Percentiles rank a stretch among this genome's conserved stretches.
phyloP scores from a whole-genome alignment of 2,797 vertebrate species.

The Smutsia temminckii region DNA sequence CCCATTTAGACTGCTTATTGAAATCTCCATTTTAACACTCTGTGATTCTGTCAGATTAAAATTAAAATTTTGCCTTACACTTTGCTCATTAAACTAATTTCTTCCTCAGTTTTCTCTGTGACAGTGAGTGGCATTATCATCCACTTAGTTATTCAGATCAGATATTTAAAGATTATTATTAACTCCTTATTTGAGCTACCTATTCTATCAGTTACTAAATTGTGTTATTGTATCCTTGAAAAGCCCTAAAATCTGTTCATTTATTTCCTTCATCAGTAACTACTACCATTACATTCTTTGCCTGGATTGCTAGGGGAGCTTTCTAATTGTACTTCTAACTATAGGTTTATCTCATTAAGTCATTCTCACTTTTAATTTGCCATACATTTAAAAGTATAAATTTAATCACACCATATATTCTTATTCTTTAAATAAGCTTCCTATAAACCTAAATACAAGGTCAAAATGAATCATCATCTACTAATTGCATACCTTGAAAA shows the following conservation, averaged over 20 bases:
- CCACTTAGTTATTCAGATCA: not conserved
- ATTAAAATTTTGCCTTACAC: not conserved
- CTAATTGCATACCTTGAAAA: not conserved
- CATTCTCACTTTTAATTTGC: not conserved
- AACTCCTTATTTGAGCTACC: not conserved
- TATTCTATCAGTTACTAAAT: not conserved
- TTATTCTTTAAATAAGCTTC: not conserved
- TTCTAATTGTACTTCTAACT: not conserved
- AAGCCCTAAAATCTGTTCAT: not conserved
- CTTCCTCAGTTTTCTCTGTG: not conserved
- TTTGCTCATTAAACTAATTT: not conserved
- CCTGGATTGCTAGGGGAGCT: not conserved
- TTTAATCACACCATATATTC: not conserved
- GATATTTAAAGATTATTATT: not conserved
- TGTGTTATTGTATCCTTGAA: not conserved
- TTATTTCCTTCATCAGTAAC: not conserved
- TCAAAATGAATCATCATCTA: not conserved
- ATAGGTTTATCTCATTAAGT: not conserved
- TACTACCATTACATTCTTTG: not conserved
- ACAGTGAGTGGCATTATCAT: not conserved
- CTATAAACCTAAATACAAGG: not conserved
- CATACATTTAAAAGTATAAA: not conserved
- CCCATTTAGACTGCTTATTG: not conserved
- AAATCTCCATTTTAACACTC: not conserved
- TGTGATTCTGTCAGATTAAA: not conserved